A percentile compares a stretch with the other conserved stretches of the same genome.
These are phyloP conservation scores for Hyposmocoma kahamanoa DNA, from an alignment of 1,140 invertebrate species.

Conservation along the genomic window DNA sequence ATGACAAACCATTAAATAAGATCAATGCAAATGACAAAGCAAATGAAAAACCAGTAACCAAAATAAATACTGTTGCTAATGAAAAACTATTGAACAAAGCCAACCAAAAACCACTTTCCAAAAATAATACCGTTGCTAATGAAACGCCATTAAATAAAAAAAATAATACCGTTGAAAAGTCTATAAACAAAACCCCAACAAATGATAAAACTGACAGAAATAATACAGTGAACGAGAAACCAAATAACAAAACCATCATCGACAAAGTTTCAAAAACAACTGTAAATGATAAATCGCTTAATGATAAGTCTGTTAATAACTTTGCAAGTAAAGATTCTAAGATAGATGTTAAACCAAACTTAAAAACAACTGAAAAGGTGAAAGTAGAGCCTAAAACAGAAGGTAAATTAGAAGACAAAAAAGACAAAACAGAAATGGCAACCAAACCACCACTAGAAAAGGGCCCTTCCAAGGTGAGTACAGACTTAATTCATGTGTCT, in stretches of 20 bases:
- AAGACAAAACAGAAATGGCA: constrained; percentile 52
- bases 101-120: constrained; percentile 26
- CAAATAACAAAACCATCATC: constrained; percentile 10
- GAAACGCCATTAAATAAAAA: neutral
- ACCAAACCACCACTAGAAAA: constrained; percentile 62
- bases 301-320: neutral
- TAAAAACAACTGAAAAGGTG: constrained; percentile 8
- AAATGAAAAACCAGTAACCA: constrained; percentile 32
- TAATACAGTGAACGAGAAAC: constrained; percentile 14
- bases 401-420: constrained; percentile 17
- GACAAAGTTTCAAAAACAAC: constrained; percentile 1
- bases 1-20: constrained; percentile 25
- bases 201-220: neutral
- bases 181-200: neutral
- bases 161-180: neutral
- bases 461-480: constrained; percentile 50
- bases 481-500: no score
- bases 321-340: neutral
- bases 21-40: neutral
- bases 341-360: neutral
- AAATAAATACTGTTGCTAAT: constrained; percentile 24
- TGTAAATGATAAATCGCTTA: constrained; percentile 1
- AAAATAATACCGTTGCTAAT: constrained; percentile 9
- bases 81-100: constrained; percentile 24
- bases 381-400: constrained; percentile 15